Evolutionary conservation across 2,797 vertebrate genomes (phyloP).

Genomic region (Scleropages formosus): DNA sequence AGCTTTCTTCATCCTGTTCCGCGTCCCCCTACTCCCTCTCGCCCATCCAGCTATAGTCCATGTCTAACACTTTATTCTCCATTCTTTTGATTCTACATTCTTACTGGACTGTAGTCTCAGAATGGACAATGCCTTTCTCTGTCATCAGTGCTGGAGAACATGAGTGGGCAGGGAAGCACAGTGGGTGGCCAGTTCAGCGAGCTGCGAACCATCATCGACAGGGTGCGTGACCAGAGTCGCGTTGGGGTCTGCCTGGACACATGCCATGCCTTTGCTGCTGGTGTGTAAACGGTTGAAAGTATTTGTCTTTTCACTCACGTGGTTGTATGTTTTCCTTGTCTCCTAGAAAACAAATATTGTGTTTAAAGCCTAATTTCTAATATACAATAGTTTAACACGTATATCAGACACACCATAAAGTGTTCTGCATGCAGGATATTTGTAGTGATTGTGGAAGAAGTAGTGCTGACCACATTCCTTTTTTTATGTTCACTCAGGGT

Average conservation of each 20-base stretch:
- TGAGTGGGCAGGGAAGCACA: constrained; percentile 75
- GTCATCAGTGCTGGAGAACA: constrained; percentile 72
- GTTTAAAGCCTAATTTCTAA: too few species aligned
- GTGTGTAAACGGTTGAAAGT: constrained; percentile 57
- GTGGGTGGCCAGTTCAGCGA: constrained; percentile 70
- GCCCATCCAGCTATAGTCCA: background rate
- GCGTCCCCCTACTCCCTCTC: background rate
- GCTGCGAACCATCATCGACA: constrained; percentile 70
- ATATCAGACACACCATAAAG: too few species aligned
- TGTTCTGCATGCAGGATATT: background rate
- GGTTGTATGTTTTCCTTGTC: background rate
- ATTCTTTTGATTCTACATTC: too few species aligned
- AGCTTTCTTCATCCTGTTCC: background rate
- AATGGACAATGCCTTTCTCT: background rate
- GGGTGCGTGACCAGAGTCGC: constrained; percentile 68
- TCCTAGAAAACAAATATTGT: background rate
- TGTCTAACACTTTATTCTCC: background rate
- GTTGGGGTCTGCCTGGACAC: constrained; percentile 74
- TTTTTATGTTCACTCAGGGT: constrained; percentile 50
- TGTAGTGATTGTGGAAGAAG: background rate
- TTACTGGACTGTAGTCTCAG: background rate
- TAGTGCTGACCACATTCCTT: background rate
- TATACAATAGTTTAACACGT: too few species aligned
- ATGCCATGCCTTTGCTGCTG: constrained; percentile 74
- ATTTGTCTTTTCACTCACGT: too few species aligned